phyloP scores from a whole-genome alignment of 2,797 vertebrate genomes.

The Cynopterus sphinx region DNA sequence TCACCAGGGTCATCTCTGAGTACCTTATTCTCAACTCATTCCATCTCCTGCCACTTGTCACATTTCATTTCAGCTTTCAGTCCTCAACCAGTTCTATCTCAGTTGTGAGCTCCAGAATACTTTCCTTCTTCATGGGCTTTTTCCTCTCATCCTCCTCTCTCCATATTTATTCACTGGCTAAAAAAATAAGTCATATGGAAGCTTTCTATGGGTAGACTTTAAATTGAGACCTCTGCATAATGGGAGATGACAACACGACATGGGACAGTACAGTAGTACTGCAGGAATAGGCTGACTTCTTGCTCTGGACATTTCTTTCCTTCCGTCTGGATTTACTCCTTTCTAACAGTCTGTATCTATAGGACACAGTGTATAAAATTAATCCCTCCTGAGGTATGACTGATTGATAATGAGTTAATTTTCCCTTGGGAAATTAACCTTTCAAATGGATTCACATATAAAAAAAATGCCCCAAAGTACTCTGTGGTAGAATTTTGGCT shows the following conservation, averaged over 20 bases:
- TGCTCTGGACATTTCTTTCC: background rate
- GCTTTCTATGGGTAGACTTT: background rate
- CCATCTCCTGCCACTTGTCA: background rate
- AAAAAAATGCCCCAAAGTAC: background rate
- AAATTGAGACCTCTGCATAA: background rate
- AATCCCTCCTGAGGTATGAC: background rate
- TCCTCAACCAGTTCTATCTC: background rate
- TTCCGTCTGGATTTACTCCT: background rate
- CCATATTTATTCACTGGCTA: background rate
- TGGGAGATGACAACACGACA: background rate
- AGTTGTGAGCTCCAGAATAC: background rate
- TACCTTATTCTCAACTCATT: background rate
- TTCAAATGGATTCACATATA: background rate
- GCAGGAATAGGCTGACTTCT: background rate
- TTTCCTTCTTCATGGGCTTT: background rate
- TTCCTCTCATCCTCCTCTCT: background rate
- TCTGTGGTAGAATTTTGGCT: background rate
- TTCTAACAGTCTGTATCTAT: background rate
- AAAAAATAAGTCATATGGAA: background rate
- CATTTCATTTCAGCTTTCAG: background rate
- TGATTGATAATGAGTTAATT: background rate
- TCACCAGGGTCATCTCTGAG: background rate
- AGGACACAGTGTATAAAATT: background rate
- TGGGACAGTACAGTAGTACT: no score
- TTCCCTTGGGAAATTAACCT: slow-evolving; percentile 39